Evolutionary conservation across 2,888 invertebrate genomes (phyloP), one percentile per base, ranked within the genome.

Genomic region (Beris morrisii): DNA sequence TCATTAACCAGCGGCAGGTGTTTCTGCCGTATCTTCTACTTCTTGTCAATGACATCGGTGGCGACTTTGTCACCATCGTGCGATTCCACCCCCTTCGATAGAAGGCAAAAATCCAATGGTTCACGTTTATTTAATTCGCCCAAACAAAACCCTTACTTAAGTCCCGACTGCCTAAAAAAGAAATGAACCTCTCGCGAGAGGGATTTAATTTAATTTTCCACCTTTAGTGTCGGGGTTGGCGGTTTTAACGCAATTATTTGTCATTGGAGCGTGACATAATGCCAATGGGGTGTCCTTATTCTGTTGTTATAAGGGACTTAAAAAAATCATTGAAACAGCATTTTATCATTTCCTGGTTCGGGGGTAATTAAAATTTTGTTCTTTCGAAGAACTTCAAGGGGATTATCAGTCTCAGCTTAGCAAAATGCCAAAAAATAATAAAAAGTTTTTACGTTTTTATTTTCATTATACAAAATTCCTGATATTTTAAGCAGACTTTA

Each of bases 231-330:
- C 56, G 57, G 67, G 64, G 45, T 48, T 50, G 58, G 65, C 57
- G 67, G 67, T 71, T 70, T 71, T 71, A 67, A 69, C 69, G 66
- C 66, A 70, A 71, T 71, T 71, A 71, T 70, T 69, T 68, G 68
- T 69, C 69, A 66, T 69, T 71, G 71, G 69, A 69, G 71, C 69
- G 69, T 71, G 69, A 69, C 68, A 71, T 69, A 70, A 69, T 69
- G 65, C 69, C 68, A 65, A 66, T 69, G 66, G 69, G 69, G 70
- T 70, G 69, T 64, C 66, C 67, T 69, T 70, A 67, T 61, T 67
- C 45, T 68, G 68, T 66, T 66, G 56, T 66, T 63, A 68, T 66
- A 68, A 68, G 53, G 53, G 68, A 68, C 63, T 66, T 68, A 68
- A 55, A 65, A 61, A 61, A 54, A 64, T 44, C 28, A 32, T 59